Percentiles rank a stretch among this genome's conserved stretches.
Conservation (phyloP, 2,797 vertebrate species). For the Tragopan temminckii region DNA sequence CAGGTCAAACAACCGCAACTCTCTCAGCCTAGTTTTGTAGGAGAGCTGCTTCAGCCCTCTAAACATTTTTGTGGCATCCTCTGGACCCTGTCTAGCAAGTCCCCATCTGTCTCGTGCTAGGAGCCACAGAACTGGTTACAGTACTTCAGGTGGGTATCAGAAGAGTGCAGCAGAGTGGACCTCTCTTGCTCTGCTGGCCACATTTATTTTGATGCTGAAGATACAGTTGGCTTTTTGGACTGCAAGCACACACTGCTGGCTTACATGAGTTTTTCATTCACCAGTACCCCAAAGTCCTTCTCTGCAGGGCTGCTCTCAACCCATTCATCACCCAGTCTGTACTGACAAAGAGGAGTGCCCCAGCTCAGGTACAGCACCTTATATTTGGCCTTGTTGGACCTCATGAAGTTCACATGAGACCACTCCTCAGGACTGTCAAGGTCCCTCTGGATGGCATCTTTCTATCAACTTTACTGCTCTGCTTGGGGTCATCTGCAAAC, state of each 20-base stretch:
- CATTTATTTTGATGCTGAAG: neutral
- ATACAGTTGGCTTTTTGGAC: too few species aligned
- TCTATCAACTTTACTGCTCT: neutral
- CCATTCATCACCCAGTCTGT: too few species aligned
- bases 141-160: neutral
- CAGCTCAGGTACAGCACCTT: too few species aligned
- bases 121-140: neutral
- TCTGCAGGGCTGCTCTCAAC: too few species aligned
- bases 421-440: too few species aligned
- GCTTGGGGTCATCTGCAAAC: neutral
- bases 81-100: neutral
- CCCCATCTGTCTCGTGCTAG: neutral
- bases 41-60: neutral
- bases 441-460: too few species aligned
- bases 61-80: neutral
- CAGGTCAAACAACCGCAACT: neutral
- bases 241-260: too few species aligned
- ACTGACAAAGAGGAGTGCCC: too few species aligned
- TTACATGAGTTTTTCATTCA: too few species aligned
- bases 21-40: neutral
- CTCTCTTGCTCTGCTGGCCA: neutral
- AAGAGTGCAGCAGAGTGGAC: neutral
- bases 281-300: too few species aligned
- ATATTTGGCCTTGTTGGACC: too few species aligned
- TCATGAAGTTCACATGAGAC: too few species aligned